A percentile compares a stretch with the other conserved stretches of the same genome.
Conservation (phyloP, 1,140 invertebrate species). For the Orius laevigatus region DNA sequence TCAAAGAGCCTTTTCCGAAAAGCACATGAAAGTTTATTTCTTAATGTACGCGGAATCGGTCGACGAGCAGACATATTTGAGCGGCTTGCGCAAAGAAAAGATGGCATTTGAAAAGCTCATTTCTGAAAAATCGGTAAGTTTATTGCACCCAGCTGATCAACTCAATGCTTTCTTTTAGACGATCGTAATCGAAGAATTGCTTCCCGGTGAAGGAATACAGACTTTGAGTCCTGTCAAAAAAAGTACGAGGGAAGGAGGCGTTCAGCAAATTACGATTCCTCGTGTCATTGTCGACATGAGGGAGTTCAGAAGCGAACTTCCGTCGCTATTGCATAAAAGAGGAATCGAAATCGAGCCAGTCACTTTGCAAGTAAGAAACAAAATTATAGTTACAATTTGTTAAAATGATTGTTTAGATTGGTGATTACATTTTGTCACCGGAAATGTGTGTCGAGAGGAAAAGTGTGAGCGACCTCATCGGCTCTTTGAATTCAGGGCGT, state of each 20-base stretch:
- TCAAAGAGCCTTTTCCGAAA: constrained; percentile 39
- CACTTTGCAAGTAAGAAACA: constrained; percentile 52
- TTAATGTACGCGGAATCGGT: constrained; percentile 76
- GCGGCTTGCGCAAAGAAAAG: constrained; percentile 76
- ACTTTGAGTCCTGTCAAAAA: not conserved
- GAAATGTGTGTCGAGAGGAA: constrained; percentile 95
- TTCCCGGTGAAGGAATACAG: not conserved
- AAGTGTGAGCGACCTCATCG: constrained; percentile 92
- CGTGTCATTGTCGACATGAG: constrained; percentile 91
- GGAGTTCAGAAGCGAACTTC: constrained; percentile 93
- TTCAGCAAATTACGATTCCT: constrained; percentile 27
- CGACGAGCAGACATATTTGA: constrained; percentile 91
- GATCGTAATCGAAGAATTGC: constrained; percentile 70
- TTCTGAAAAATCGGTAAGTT: constrained; percentile 70
- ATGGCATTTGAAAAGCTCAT: constrained; percentile 86
- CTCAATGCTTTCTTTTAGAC: constrained; percentile 35
- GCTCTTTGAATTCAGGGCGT: constrained; percentile 84
- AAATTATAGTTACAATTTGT: not conserved
- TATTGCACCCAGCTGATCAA: not conserved
- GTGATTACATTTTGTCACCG: constrained; percentile 94
- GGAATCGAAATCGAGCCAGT: constrained; percentile 88
- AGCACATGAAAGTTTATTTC: constrained; percentile 64
- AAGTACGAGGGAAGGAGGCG: constrained; percentile 48
- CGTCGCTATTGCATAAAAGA: constrained; percentile 79
- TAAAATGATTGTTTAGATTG: constrained; percentile 47